Base-by-base conservation (phyloP, 2,888 invertebrate species). In the Crepidodera aurea region DNA sequence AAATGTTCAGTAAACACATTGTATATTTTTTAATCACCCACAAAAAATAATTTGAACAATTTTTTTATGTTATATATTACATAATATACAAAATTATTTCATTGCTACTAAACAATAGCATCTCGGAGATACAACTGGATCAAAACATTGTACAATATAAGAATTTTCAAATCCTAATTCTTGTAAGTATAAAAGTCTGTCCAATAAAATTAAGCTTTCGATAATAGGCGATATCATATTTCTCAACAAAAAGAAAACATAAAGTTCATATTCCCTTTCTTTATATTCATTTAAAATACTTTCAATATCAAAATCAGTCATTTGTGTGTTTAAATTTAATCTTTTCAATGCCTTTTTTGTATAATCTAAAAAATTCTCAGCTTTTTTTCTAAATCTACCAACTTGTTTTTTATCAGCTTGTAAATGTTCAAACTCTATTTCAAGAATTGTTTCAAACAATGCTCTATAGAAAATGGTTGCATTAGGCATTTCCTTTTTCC, bases 121-220 rank as follows among this genome's bases (percentile, higher is more conserved):
- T 69, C 95, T 83, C 1, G 96, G 96, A 1, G 95, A 96, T 61
- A 90, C 81, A 0, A 91, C 84, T 4, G 94, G 91, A 83, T 96
- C 91, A 81, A 96, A 96, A 64, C 96, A 81, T 73, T 89, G 87
- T 18, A 93, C 87, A 61, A 95, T 78, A 82, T 84, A 87, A 13
- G 88, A 85, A 64, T 85, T 82, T 6, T 83, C 73, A 72, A 83
- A 83, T 1, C 84, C 84, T 71, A 83, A 83, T 75, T 94, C 93
- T 62, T 86, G 80, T 25, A 96, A 85, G 84, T 85, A 96, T 71
- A 92, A 82, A 39, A 92, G 78, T 71, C 94, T 86, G 79, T 97
- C 96, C 56, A 95, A 82, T 62, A 96, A 82, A 72, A 96, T 90
- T 1, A 94, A 82, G 69, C 88, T 86, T 79, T 96, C 96, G 13